Conservation (phyloP, 2,888 invertebrate species). For the Sinhomidia bicolor region DNA sequence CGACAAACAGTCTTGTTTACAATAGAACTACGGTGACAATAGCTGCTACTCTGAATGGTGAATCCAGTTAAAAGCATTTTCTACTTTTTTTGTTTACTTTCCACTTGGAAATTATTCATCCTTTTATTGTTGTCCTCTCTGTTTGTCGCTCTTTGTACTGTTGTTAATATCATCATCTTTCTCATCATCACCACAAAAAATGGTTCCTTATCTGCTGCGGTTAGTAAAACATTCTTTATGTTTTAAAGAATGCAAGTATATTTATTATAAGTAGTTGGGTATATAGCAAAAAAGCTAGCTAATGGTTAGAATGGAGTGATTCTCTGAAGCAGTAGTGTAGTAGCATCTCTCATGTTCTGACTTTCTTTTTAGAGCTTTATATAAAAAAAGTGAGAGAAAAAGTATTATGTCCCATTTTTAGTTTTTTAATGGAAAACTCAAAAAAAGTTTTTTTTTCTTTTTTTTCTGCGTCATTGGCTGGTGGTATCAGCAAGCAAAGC, state of each 20-base stretch:
- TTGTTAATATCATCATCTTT: not conserved
- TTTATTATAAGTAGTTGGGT: no score
- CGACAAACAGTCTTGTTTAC: not conserved
- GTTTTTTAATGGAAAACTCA: slow-evolving; percentile 26
- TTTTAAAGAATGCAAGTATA: no score
- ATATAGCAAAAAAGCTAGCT: no score
- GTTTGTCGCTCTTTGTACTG: not conserved
- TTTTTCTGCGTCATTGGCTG: slow-evolving; percentile 9
- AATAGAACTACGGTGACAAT: not conserved
- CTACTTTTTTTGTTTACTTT: slow-evolving; percentile 46
- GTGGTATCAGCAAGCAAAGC: not conserved
- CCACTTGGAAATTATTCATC: slow-evolving; percentile 48
- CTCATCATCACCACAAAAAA: no score
- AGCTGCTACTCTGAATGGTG: not conserved
- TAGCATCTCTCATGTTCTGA: no score
- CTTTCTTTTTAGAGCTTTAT: no score
- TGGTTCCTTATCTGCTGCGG: not conserved
- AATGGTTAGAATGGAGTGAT: no score
- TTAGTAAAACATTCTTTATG: no score
- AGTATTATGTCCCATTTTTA: slow-evolving; percentile 40
- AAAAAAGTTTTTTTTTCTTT: not conserved
- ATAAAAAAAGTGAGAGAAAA: not conserved
- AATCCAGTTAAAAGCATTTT: slow-evolving; percentile 58
- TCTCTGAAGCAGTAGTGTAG: no score
- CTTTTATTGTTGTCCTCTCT: slow-evolving; percentile 13